Conservation (phyloP, 1,140 invertebrate genomes). For the Brachionus rotundiformis region DNA sequence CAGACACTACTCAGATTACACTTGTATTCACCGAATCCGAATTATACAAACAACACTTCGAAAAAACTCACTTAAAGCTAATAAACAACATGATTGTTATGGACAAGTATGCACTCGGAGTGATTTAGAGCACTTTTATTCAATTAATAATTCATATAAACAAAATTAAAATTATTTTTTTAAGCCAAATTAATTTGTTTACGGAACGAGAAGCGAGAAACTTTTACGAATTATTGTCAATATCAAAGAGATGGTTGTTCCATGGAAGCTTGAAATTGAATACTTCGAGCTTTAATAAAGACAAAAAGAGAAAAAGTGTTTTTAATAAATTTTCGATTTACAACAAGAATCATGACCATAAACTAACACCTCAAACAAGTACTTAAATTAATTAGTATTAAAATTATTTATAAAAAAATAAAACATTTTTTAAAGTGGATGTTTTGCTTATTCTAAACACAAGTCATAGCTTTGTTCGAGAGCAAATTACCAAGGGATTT, state of each 20-base stretch:
- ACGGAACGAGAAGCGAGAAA: constrained; percentile 9
- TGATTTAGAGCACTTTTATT: too few species aligned
- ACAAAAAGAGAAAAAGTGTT: neutral
- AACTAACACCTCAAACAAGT: neutral
- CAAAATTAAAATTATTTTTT: neutral
- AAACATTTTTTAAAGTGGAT: constrained; percentile 5
- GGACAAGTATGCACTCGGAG: constrained; percentile 7
- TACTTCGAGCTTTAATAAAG: neutral
- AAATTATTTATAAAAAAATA: neutral
- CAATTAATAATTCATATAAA: neutral
- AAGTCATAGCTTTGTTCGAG: neutral
- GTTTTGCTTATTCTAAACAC: constrained; percentile 8
- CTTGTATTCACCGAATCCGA: constrained; percentile 20
- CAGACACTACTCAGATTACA: constrained; percentile 9
- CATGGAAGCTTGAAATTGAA: neutral
- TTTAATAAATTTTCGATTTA: neutral
- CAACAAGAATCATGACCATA: neutral
- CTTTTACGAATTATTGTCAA: constrained; percentile 4
- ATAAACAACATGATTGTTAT: constrained; percentile 43
- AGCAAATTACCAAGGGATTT: neutral
- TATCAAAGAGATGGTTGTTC: constrained; percentile 15
- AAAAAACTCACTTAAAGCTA: constrained; percentile 34
- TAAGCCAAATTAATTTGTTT: constrained; percentile 8
- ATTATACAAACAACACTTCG: constrained; percentile 22
- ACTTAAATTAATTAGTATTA: too few species aligned